Evolutionary conservation across 2,113 vertebrate genomes (phyloP).

Genomic region (Hypocryptadius cinnamomeus): DNA sequence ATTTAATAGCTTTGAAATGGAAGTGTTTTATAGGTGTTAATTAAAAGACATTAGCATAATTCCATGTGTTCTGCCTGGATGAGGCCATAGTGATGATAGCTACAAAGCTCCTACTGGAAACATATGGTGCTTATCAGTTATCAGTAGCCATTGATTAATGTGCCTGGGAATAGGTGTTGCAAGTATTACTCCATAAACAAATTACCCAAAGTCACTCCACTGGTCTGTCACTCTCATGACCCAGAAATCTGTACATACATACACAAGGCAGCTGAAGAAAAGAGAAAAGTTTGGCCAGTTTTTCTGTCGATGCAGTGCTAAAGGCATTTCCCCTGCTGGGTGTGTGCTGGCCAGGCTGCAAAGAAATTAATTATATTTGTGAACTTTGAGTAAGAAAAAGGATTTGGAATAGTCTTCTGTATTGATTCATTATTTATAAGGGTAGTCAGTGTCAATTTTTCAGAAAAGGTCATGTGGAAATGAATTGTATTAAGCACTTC

Average conservation of each 20-base stretch:
- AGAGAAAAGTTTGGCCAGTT: background rate
- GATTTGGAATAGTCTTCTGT: background rate
- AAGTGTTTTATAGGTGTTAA: background rate
- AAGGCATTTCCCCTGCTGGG: background rate
- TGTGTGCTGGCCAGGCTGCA: background rate
- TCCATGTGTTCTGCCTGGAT: background rate
- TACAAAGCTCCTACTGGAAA: background rate
- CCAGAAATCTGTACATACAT: background rate
- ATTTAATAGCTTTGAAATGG: background rate
- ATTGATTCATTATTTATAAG: background rate
- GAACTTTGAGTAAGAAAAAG: background rate
- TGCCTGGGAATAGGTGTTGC: slow-evolving; percentile 2
- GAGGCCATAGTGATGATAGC: background rate
- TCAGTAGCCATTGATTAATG: background rate
- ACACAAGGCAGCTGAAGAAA: background rate
- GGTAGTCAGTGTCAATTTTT: background rate
- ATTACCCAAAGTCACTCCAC: slow-evolving; percentile 13
- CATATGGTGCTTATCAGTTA: background rate
- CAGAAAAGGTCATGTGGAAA: background rate
- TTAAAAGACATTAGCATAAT: background rate
- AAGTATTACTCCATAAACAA: background rate
- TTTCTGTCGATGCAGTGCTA: background rate
- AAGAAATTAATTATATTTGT: background rate
- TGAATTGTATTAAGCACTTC: background rate
- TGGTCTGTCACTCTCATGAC: slow-evolving; percentile 12